phyloP scores from a whole-genome alignment of 2,797 vertebrate species.

The Tympanoctomys barrerae region DNA sequence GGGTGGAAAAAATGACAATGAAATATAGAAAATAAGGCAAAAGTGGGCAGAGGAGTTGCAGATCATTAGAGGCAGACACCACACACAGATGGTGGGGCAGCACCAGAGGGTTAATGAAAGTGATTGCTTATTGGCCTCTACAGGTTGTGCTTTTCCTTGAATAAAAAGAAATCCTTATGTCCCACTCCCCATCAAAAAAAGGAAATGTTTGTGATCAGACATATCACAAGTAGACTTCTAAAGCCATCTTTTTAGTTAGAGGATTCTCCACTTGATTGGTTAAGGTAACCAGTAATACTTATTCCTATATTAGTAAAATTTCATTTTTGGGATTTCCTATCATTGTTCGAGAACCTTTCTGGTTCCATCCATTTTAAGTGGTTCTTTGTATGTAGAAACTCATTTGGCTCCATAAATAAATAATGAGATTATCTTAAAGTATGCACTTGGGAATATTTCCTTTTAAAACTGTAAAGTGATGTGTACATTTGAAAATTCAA shows the following conservation, averaged over 20 bases:
- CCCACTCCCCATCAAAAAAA: not conserved
- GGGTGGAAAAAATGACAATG: not conserved
- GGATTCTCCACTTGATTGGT: conserved; percentile 26
- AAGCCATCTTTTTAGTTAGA: conserved; percentile 51
- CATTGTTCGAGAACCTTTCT: conserved; percentile 29
- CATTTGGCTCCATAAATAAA: conserved; percentile 72
- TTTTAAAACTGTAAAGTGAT: conserved; percentile 58
- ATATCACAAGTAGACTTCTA: conserved; percentile 42
- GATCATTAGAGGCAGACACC: not conserved
- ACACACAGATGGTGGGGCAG: not conserved
- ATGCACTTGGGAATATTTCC: conserved; percentile 50
- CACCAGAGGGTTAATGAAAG: not conserved
- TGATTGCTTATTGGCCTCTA: not conserved
- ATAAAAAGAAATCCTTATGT: not conserved
- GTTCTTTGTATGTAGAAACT: conserved; percentile 72
- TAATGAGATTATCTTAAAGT: conserved; percentile 73
- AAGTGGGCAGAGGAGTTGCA: not conserved
- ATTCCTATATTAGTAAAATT: not conserved
- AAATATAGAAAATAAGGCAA: not conserved
- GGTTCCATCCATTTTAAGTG: conserved; percentile 66
- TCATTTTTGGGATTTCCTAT: not conserved
- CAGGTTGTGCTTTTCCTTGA: not conserved
- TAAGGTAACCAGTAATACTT: conserved; percentile 8
- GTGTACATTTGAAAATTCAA: conserved; percentile 64
- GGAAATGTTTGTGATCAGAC: not conserved